Evolutionary conservation across 2,888 invertebrate genomes (phyloP), one percentile per base, ranked within the genome.

Genomic region (Chloroclystis v-ata): DNA sequence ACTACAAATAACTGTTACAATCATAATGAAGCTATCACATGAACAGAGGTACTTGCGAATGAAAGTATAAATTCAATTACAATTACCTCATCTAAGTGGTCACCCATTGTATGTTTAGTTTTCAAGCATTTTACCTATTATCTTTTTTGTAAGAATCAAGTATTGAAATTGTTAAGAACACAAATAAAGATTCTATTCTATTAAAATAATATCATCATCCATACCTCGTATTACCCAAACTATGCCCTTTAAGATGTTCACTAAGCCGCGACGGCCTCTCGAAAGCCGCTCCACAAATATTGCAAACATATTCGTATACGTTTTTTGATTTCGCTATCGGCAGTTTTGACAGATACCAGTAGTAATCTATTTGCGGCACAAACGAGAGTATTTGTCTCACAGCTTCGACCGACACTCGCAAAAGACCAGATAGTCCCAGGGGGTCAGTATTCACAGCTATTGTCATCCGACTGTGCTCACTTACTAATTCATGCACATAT

Each of bases 371-470:
- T 4, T 63, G 56, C 1, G 78, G 76, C 57, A 83, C 49, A 44
- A 66, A 77, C 0, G 81, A 78, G 8, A 85, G 44, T 1, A 83
- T 50, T 46, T 69, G 69, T 52, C 64, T 75, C 3, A 82, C 47
- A 1, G 77, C 62, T 9, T 80, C 82, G 1, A 72, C 65, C 1
- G 83, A 82, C 30, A 83, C 60, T 12, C 63, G 69, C 33, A 85
- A 28, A 28, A 85, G 55, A 1, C 75, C 70, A 0, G 75, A 40
- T 8, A 83, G 53, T 7, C 82, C 75, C 0, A 84, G 44, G 5
- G 84, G 84, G 38, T 85, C 86, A 2, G 85, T 85, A 44, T 85
- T 85, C n/a, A 82, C 78, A 2, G 79, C 82, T 46, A 77, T 77
- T 0, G 78, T 72, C 57, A 75, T 71, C 6, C 39, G 60, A 5